These are phyloP conservation scores for Yponomeuta evonymella DNA, from an alignment of 2,888 invertebrate species.

Conservation along the genomic window DNA sequence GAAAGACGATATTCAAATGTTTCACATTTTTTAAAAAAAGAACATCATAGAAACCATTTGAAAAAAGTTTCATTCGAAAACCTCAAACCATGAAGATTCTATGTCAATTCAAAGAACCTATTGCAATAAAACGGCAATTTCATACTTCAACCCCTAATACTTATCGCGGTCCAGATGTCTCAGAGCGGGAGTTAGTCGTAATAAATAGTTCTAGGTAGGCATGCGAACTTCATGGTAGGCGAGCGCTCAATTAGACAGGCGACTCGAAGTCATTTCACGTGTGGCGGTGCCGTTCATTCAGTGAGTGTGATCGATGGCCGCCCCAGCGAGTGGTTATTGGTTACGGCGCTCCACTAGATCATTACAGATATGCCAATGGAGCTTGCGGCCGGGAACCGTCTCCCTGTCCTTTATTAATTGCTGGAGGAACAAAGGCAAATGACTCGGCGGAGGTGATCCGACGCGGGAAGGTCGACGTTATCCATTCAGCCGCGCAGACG, in stretches of 20 bases:
- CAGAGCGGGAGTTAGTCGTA: no score
- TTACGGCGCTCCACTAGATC: conserved; percentile 54
- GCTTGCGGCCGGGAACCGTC: conserved; percentile 66
- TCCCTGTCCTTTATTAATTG: conserved; percentile 73
- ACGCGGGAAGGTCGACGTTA: conserved; percentile 69
- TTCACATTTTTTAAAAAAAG: no score
- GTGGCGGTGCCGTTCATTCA: conserved; percentile 38
- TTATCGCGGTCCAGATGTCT: no score
- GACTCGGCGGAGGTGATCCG: conserved; percentile 73
- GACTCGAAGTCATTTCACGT: conserved; percentile 36
- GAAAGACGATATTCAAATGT: no score
- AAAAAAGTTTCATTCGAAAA: no score
- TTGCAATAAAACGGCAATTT: no score
- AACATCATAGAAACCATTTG: no score
- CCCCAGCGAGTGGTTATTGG: conserved; percentile 38
- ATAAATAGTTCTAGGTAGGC: no score
- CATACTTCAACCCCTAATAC: no score
- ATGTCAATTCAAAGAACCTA: no score
- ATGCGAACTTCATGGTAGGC: neutral
- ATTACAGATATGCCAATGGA: conserved; percentile 65
- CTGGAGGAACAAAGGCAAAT: conserved; percentile 74
- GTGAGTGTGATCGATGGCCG: conserved; percentile 59
- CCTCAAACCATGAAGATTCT: no score
- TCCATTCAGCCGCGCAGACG: conserved; percentile 72
- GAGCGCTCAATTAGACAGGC: conserved; percentile 5